phyloP scores from a whole-genome alignment of 2,113 vertebrate genomes.

The Microtus richardsoni region DNA sequence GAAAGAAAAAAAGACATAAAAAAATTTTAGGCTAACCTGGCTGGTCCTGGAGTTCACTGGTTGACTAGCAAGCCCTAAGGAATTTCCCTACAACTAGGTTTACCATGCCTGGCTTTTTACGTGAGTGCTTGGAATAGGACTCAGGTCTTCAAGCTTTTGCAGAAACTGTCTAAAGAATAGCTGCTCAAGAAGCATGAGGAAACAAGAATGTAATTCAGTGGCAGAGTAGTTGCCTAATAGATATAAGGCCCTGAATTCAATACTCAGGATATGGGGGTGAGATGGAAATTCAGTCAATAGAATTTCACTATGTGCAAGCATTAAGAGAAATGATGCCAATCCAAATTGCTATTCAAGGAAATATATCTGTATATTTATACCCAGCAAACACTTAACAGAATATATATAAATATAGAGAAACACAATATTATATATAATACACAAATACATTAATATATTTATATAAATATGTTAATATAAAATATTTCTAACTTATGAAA shows the following conservation, averaged over 20 bases:
- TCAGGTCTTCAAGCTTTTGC: neutral
- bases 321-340: neutral
- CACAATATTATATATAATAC: neutral
- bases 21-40: neutral
- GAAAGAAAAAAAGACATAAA: neutral
- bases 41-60: neutral
- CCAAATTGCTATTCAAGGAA: neutral
- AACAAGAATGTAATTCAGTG: neutral
- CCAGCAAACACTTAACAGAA: neutral
- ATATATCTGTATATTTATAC: neutral
- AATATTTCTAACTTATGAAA: too few species aligned
- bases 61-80: neutral
- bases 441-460: too few species aligned
- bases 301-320: neutral
- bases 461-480: too few species aligned
- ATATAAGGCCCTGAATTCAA: neutral
- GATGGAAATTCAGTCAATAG: neutral
- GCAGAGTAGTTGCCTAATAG: neutral
- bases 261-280: neutral
- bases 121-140: neutral
- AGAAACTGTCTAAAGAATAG: neutral
- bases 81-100: neutral
- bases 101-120: neutral
- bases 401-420: too few species aligned
- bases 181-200: neutral